Base-by-base conservation (phyloP, 2,113 vertebrate genomes). In the Epinephelus cyanopodus region DNA sequence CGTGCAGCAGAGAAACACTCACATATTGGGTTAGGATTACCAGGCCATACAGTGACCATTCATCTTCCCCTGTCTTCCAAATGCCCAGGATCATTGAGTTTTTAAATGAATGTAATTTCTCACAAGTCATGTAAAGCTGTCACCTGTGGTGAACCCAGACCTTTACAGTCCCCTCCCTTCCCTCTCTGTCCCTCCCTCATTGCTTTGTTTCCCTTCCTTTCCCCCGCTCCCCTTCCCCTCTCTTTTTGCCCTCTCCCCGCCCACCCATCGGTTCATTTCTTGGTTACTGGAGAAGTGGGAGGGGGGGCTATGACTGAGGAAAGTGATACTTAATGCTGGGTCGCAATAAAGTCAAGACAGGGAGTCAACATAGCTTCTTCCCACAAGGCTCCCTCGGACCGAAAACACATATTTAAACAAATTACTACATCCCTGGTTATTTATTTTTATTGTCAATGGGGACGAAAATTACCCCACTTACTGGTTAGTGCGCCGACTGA, bases 271-370 rank as follows among this genome's bases (percentile, higher is more conserved):
- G 39, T 68, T 83, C 0, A 56, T 79, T 54, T 52, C 54, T 45
- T 76, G 56, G 61, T 70, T 66, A 52, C 64, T 23, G 4, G 25
- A 65, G 37, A 71, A 4, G 15, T 42, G 42, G 25, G 25, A n/a
- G 29, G 23, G 17, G 14, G 18, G 13, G 10, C 11, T 64, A 10
- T 12, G 29, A 56, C 33, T 23, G 17, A 19, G 76, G 83, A 86
- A 86, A 84, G 64, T 53, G 53, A 85, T 42, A 82, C 72, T 23
- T 23, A 73, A 18, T 60, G 74, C 68, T 62, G 66, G 62, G 27
- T 85, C 58, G 65, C 80, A 73, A 54, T 27, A 71, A 81, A 79
- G 78, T 80, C 54, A 81, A 53, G 74, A 87, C 50, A 77, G 63
- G 63, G 29, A 79, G 77, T 47, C 62, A 67, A 61, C 19, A 65